phyloP scores from a whole-genome alignment of 2,888 invertebrate species.

The Gnatocerus cornutus region DNA sequence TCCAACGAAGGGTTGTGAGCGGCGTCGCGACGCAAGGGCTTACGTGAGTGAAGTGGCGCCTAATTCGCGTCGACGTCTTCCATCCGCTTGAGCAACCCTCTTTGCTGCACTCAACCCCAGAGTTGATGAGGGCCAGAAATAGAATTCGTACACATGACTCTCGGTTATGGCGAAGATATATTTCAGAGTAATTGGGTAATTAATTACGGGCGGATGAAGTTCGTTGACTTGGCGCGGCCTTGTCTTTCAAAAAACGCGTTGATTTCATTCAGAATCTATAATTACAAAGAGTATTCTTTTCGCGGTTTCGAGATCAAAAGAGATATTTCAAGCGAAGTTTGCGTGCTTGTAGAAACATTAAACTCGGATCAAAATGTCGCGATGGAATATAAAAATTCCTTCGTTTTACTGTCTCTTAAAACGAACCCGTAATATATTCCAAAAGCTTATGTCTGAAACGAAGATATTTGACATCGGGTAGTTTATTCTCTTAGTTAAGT shows the following conservation, averaged over 20 bases:
- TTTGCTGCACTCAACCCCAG: conserved; percentile 1
- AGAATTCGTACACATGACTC: conserved; percentile 42
- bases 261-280: too few species aligned
- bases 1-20: conserved; percentile 8
- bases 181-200: conserved; percentile 49
- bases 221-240: conserved; percentile 45
- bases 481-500: conserved; percentile 15
- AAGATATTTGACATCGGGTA: conserved; percentile 33
- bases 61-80: conserved; percentile 74
- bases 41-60: conserved; percentile 74
- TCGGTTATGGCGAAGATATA: conserved; percentile 45
- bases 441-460: conserved; percentile 18
- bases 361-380: conserved; percentile 25
- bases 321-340: conserved; percentile 12
- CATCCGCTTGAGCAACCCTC: conserved; percentile 67
- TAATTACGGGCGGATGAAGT: conserved; percentile 47
- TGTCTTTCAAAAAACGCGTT: too few species aligned
- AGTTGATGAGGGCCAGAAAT: conserved; percentile 27
- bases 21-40: conserved; percentile 55
- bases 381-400: conserved; percentile 30
- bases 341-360: conserved; percentile 17
- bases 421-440: conserved; percentile 21
- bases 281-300: too few species aligned
- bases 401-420: conserved; percentile 23
- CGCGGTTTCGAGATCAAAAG: conserved; percentile 20